Percentiles rank a stretch among this genome's conserved stretches.
phyloP scores from a whole-genome alignment of 2,797 vertebrate genomes.

The Myotis daubentonii region DNA sequence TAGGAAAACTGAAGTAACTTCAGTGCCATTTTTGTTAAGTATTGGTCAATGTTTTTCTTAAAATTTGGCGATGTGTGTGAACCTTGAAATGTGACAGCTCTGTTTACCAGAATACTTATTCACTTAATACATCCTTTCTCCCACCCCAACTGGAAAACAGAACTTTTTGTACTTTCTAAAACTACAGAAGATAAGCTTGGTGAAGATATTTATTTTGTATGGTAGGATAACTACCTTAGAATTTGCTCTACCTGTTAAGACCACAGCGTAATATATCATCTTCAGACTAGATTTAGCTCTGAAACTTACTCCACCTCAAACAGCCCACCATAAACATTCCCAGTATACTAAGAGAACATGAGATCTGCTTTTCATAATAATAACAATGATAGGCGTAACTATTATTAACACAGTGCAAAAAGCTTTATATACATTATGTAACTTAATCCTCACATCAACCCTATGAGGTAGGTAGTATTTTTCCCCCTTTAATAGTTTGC shows the following conservation, averaged over 20 bases:
- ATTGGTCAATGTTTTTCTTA: not conserved
- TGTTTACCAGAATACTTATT: not conserved
- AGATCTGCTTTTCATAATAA: not conserved
- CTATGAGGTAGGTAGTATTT: not conserved
- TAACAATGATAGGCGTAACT: not conserved
- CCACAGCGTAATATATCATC: accelerated
- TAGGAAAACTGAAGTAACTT: not conserved
- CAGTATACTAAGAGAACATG: not conserved
- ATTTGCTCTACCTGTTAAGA: not conserved
- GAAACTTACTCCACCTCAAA: not conserved
- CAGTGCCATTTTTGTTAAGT: not conserved
- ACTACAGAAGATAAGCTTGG: not conserved
- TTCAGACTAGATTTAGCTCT: not conserved
- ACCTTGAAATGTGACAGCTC: not conserved
- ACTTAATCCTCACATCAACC: not conserved
- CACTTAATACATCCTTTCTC: not conserved
- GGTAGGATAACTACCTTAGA: not conserved
- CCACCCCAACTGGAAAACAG: not conserved
- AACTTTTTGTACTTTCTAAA: not conserved
- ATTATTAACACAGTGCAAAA: not conserved
- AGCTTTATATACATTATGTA: not conserved
- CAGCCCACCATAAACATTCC: not conserved
- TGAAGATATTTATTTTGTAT: not conserved
- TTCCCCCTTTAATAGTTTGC: not conserved
- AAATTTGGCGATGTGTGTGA: not conserved